phyloP scores from a whole-genome alignment of 1,140 invertebrate genomes.

The Eubasilissa regina region DNA sequence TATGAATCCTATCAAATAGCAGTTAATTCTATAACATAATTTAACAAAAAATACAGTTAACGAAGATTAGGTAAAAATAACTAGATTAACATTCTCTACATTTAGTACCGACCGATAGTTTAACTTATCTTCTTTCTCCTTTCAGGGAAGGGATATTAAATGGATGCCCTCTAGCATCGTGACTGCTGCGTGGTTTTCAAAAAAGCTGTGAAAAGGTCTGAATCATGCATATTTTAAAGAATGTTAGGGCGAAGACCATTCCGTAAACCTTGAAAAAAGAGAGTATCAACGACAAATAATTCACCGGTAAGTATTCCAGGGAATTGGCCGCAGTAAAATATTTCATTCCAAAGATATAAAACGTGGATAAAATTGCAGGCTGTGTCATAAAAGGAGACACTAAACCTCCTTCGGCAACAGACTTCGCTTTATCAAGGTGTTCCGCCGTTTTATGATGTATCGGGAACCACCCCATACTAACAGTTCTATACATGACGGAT shows the following conservation, averaged over 20 bases:
- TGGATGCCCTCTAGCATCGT: too few species aligned
- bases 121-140: too few species aligned
- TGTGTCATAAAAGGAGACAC: conserved; percentile 53
- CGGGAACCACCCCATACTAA: conserved; percentile 32
- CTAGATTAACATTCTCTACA: too few species aligned
- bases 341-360: conserved; percentile 56
- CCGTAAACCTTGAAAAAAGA: conserved; percentile 3
- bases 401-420: conserved; percentile 41
- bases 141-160: too few species aligned
- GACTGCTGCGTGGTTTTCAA: too few species aligned
- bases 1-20: too few species aligned
- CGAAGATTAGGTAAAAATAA: too few species aligned
- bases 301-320: conserved; percentile 24
- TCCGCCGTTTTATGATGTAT: conserved; percentile 58
- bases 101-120: too few species aligned
- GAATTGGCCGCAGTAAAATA: conserved; percentile 54
- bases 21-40: too few species aligned
- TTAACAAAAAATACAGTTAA: too few species aligned
- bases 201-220: neutral
- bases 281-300: conserved; percentile 29
- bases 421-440: conserved; percentile 56
- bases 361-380: conserved; percentile 49
- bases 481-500: too few species aligned
- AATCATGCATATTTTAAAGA: neutral
- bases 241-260: neutral